Percentiles rank a stretch among this genome's conserved stretches.
These are phyloP conservation scores for Anoplolepis gracilipes DNA, from an alignment of 1,140 invertebrate genomes.

Conservation along the genomic window DNA sequence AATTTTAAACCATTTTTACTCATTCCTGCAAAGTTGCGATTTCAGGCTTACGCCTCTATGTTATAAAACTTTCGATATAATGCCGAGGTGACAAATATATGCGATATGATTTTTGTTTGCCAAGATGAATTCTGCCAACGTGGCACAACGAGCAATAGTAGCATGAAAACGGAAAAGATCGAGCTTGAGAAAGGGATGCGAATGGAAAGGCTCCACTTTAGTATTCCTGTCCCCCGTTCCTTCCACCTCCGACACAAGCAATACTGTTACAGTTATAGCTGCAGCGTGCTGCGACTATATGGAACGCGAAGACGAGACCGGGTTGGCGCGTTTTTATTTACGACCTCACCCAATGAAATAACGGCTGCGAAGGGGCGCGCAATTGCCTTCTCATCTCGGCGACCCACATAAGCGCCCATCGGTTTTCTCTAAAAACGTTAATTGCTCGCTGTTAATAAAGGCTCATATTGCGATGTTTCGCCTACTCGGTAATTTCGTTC, in stretches of 20 bases:
- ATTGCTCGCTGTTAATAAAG: conserved; percentile 71
- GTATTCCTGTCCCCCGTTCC: background rate
- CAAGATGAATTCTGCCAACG: conserved; percentile 63
- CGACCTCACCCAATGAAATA: conserved; percentile 63
- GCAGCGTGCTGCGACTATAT: conserved; percentile 18
- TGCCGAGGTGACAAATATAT: conserved; percentile 59
- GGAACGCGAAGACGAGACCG: conserved; percentile 30
- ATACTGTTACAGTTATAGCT: conserved; percentile 24
- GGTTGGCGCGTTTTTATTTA: conserved; percentile 64
- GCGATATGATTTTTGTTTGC: conserved; percentile 70
- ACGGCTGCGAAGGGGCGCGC: conserved; percentile 37
- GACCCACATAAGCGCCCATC: conserved; percentile 64
- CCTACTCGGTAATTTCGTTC: conserved; percentile 47
- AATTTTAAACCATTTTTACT: too few relatives aligned
- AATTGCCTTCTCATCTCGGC: conserved; percentile 64
- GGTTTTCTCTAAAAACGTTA: conserved; percentile 68
- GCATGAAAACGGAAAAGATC: conserved; percentile 33
- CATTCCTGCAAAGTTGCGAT: too few relatives aligned
- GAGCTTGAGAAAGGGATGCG: conserved; percentile 48
- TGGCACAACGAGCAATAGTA: conserved; percentile 50
- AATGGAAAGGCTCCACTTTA: conserved; percentile 64
- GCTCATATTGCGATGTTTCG: conserved; percentile 11
- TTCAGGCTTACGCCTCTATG: too few relatives aligned
- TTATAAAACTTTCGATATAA: too few relatives aligned
- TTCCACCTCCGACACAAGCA: background rate